These are phyloP conservation scores for Orthonevra nobilis DNA, from an alignment of 2,888 invertebrate genomes.

Conservation along the genomic window DNA sequence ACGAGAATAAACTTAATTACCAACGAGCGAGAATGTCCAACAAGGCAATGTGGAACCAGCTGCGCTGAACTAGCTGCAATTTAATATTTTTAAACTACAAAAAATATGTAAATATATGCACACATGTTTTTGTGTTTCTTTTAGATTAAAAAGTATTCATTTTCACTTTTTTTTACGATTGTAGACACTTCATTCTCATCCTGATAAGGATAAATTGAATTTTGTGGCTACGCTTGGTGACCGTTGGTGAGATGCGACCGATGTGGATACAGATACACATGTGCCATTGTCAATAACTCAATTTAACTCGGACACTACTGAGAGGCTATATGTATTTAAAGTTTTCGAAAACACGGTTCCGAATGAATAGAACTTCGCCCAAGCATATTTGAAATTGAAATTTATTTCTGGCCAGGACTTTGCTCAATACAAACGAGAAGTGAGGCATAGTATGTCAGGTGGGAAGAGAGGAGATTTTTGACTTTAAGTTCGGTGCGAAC, in stretches of 20 bases:
- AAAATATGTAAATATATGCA: constrained; percentile 3
- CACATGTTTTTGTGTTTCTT: not conserved
- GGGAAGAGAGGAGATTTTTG: too few species aligned
- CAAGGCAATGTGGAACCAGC: constrained; percentile 9
- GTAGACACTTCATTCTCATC: not conserved
- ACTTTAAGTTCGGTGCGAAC: too few species aligned
- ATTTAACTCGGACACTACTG: too few species aligned
- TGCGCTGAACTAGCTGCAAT: constrained; percentile 31
- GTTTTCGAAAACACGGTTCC: too few species aligned
- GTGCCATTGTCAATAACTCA: constrained; percentile 4
- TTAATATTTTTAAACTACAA: constrained; percentile 36
- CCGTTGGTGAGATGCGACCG: constrained; percentile 8
- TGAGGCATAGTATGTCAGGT: too few species aligned
- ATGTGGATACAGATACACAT: not conserved
- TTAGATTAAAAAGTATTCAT: not conserved
- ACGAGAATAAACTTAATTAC: constrained; percentile 54
- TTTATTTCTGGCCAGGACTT: too few species aligned
- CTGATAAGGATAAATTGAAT: constrained; percentile 33
- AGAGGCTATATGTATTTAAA: too few species aligned
- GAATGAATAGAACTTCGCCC: too few species aligned
- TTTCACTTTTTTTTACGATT: not conserved
- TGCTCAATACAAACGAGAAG: too few species aligned
- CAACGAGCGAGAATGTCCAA: constrained; percentile 28
- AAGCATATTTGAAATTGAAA: too few species aligned
- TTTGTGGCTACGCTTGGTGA: constrained; percentile 2